Evolutionary conservation across 2,888 invertebrate genomes (phyloP), one percentile per base, ranked within the genome.

Genomic region (Meloe dianella): DNA sequence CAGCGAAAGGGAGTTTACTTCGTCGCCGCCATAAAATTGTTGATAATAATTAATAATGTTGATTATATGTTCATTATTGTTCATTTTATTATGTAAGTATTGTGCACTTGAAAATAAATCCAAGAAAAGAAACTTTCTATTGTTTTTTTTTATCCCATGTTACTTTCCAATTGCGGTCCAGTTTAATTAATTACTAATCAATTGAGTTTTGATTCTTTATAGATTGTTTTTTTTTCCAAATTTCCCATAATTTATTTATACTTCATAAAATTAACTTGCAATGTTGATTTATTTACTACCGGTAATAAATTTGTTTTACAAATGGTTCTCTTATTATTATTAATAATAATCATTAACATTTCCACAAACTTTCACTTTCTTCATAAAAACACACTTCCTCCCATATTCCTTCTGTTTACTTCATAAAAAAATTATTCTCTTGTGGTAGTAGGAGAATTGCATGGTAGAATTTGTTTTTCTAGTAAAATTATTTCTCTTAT

Each of bases 1-100:
- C 83, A 22, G 83, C 83, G 14, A 75, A 78, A 61, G 75, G 74
- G 73, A 78, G 77, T 68, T 73, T 80, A 38, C 67, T 76, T 29
- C 71, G 73, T 32, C 74, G 72, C 65, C 67, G 77, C 54, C 74
- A 74, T 66, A 75, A 76, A 71, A 57, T 64, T 35, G 64, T 68
- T 17, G 68, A 65, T 38, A 8, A 57, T 22, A n/a, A 6, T 1
- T 3, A 38, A n/a, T 32, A 12, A 2, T 38, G 38, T 38, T 38
- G n/a, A n/a, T 38, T 38, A n/a, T n/a, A n/a, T n/a, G n/a, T n/a
- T n/a, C n/a, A n/a, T n/a, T n/a, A n/a, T n/a, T n/a, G n/a, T n/a
- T n/a, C n/a, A n/a, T n/a, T n/a, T n/a, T n/a, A n/a, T 38, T 38
- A 38, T n/a, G n/a, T n/a, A 38, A 38, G 3, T 41, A 17, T 32